Evolutionary conservation across 2,888 invertebrate species (phyloP), one percentile per base, ranked within the genome.

Genomic region (Brenthis hecate): DNA sequence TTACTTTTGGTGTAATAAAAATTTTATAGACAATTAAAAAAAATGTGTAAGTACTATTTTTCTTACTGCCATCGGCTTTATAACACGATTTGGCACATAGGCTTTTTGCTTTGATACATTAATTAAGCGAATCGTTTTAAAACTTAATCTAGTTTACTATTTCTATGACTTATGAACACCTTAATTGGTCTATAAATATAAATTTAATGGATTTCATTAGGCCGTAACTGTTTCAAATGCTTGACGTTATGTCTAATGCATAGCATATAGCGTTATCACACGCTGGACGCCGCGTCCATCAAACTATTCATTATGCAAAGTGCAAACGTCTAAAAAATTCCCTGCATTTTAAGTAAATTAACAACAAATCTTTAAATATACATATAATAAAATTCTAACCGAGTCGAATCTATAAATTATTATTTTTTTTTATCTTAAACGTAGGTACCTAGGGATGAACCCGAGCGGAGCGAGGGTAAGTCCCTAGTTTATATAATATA

Each of bases 31-130:
- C 5, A 51, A n/a, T 28, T 28, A 16, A 43, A 43, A 8, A 11
- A 43, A 43, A 11, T 43, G 36, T 11, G 36, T 19, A 19, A 19
- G 19, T 43, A 36, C 36, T 11, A 8, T 11, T 43, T 43, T 43
- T 32, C 32, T 43, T 43, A 11, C 13, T 51, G 6, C 16, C 14
- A 50, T 51, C 6, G 13, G 6, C 5, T 16, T n/a, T 53, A 53
- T 53, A 8, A 53, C 51, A 61, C 1, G n/a, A 4, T 4, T 43
- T 61, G 11, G 16, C 11, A 19, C 50, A 19, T 62, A n/a, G 43
- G n/a, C 19, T 53, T 50, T 13, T 61, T 16, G 28, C 14, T 36
- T 51, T 36, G 3, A 32, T 8, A 62, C 53, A 62, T 62, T 36
- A 43, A 62, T 62, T 53, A 51, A 28, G 13, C 13, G 23, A 14